Evolutionary conservation across 2,888 invertebrate species (phyloP), one percentile per base, ranked within the genome.

Genomic region (Troides oblongomaculatus): DNA sequence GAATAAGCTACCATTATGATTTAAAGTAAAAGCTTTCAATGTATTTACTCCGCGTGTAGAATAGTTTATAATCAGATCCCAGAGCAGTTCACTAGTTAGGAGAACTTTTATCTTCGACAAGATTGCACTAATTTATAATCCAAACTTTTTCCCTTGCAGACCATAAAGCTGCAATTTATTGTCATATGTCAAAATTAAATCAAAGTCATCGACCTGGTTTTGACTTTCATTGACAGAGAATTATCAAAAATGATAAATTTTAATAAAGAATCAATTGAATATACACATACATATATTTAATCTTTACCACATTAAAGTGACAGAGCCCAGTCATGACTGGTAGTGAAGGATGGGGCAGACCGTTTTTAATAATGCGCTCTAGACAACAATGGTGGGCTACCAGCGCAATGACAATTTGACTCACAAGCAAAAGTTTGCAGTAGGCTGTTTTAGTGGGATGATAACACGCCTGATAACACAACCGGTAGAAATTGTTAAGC

Each of bases 401-500:
- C 71, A 79, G 23, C 74, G 79, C 70, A 72, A 81, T 62, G 92
- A 92, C 56, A 73, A 75, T 2, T 75, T 91, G 74, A 84, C 83
- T 0, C 70, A 82, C 6, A 77, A 74, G 12, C 82, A 90, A 67
- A 92, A 92, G 71, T 73, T 91, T 1, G 69, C 88, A 7, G 88
- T 87, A 1, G 91, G 90, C 0, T 79, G 81, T 21, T 3, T 86
- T 0, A 85, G 90, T 0, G 91, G 91, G 0, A 71, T 84, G 0
- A 66, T 79, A 0, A 87, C 90, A 0, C 75, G 82, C 3, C 87
- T 87, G 63, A 67, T 88, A 21, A 87, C 87, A 0, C 92, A 99
- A 84, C 99, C 99, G 0, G 89, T 99, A 69, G 99, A 99, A 93
- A 98, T 99, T 1, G 84, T 99, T 59, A 99, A 99, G 92, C 96